Evolutionary conservation across 2,888 invertebrate species (phyloP).

Genomic region (Imbricaverruca yamaguchii): DNA sequence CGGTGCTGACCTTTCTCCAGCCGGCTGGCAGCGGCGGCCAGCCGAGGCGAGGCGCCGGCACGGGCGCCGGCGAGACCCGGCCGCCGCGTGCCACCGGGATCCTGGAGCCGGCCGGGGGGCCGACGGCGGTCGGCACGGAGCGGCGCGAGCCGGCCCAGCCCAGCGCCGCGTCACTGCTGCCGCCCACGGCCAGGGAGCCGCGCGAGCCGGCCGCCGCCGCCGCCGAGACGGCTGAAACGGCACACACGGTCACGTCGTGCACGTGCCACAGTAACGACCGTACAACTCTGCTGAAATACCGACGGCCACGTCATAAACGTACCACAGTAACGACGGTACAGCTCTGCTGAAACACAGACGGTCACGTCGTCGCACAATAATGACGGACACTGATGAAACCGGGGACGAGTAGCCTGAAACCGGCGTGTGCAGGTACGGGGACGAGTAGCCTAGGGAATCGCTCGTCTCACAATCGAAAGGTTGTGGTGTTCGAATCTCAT

Average conservation of each 20-base stretch:
- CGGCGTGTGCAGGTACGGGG: too few species aligned
- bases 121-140: background rate
- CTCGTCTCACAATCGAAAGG: too few species aligned
- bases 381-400: too few species aligned
- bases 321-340: too few species aligned
- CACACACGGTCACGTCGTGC: background rate
- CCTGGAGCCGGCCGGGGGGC: background rate
- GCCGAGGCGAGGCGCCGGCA: background rate
- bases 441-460: too few species aligned
- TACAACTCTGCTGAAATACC: too few species aligned
- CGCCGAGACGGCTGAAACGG: background rate
- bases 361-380: too few species aligned
- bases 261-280: too few species aligned
- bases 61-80: background rate
- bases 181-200: background rate
- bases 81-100: background rate
- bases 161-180: background rate
- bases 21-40: background rate
- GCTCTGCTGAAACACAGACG: too few species aligned
- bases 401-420: too few species aligned
- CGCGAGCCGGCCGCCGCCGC: background rate
- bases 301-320: too few species aligned
- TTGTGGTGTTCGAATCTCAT: too few species aligned
- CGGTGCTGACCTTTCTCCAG: constrained; percentile 22
- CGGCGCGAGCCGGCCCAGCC: background rate